These are phyloP conservation scores for Torymus texanus DNA, from an alignment of 2,888 invertebrate species.

Conservation along the genomic window DNA sequence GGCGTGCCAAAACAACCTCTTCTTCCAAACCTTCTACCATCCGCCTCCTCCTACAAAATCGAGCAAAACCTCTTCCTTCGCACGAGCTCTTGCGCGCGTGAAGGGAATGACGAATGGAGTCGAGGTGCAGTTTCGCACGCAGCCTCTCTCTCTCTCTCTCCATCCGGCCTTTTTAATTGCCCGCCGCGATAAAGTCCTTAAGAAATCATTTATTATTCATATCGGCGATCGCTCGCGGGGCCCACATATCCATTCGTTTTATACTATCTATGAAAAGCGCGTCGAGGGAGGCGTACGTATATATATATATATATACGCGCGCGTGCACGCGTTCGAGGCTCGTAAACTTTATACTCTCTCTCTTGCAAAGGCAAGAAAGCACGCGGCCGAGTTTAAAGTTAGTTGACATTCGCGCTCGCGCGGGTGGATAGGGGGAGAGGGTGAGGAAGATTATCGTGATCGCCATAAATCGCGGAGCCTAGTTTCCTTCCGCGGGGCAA, in stretches of 20 bases:
- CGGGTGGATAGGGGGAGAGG: background rate
- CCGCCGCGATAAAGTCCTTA: constrained; percentile 50
- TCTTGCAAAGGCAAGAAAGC: background rate
- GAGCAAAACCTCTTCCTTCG: too few species aligned
- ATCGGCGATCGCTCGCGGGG: constrained; percentile 42
- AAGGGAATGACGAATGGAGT: constrained; percentile 49
- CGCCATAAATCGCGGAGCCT: constrained; percentile 49
- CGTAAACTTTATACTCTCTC: constrained; percentile 44
- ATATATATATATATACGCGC: too few species aligned
- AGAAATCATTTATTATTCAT: constrained; percentile 57
- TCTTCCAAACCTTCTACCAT: too few species aligned
- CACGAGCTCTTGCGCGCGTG: too few species aligned
- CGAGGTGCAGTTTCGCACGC: constrained; percentile 51
- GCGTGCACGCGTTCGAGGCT: constrained; percentile 9
- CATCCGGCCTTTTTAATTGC: constrained; percentile 54
- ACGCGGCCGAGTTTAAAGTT: constrained; percentile 48
- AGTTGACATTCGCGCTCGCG: constrained; percentile 44
- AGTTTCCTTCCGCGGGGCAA: constrained; percentile 5
- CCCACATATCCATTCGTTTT: constrained; percentile 52
- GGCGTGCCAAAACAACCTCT: background rate
- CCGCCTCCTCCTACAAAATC: too few species aligned
- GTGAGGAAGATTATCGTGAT: constrained; percentile 52
- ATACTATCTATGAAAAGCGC: constrained; percentile 48
- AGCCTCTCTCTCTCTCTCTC: constrained; percentile 11
- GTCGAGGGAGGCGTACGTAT: constrained; percentile 17